phyloP scores from a whole-genome alignment of 2,113 vertebrate species.

The Pomatorhinus ruficollis region DNA sequence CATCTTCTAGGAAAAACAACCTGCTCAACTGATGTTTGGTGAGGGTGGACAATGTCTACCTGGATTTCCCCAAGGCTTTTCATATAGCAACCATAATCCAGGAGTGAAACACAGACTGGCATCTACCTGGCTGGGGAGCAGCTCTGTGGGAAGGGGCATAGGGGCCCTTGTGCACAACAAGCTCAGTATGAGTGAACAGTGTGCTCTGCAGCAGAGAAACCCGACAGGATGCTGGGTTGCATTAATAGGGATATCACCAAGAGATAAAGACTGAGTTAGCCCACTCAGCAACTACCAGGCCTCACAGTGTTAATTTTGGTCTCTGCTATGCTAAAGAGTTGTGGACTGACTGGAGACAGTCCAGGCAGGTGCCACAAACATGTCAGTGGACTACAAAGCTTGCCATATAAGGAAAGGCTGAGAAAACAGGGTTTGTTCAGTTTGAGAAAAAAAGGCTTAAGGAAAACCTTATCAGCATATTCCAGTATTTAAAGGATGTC shows the following conservation, averaged over 20 bases:
- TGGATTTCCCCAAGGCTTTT: not conserved
- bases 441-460: not conserved
- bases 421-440: not conserved
- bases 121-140: not conserved
- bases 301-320: not conserved
- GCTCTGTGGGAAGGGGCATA: not conserved
- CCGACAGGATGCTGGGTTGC: not conserved
- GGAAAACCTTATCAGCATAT: not conserved
- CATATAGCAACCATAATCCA: not conserved
- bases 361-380: not conserved
- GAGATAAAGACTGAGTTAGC: not conserved
- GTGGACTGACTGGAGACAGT: not conserved
- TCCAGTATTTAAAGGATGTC: not conserved
- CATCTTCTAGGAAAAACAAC: not conserved
- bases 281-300: too few species aligned
- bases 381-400: not conserved
- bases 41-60: too few species aligned
- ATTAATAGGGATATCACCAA: not conserved
- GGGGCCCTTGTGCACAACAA: too few species aligned
- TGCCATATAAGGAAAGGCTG: not conserved
- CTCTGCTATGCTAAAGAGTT: not conserved
- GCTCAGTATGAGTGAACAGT: rapidly evolving
- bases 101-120: not conserved
- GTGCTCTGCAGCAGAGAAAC: not conserved
- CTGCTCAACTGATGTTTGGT: not conserved